These are phyloP conservation scores for Peromyscus aztecus DNA, from an alignment of 2,797 vertebrate genomes.

Conservation along the genomic window DNA sequence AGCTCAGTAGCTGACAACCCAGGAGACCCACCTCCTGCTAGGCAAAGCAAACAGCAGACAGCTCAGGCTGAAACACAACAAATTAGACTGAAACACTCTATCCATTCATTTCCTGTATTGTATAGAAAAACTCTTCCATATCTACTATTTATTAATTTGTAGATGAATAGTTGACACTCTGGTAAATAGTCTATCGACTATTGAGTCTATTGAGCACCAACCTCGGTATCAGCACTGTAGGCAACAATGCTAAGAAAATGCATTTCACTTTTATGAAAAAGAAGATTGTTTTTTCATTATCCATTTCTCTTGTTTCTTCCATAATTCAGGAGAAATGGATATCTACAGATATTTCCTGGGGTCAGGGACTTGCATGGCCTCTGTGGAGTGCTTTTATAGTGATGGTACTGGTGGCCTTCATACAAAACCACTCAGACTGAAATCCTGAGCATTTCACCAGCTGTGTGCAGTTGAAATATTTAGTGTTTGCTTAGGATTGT, in stretches of 20 bases:
- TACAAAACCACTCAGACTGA: slow-evolving; percentile 98
- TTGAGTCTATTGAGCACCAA: slow-evolving; percentile 11
- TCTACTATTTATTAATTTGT: slow-evolving; percentile 55
- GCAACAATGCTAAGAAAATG: slow-evolving; percentile 31
- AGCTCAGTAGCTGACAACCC: neutral
- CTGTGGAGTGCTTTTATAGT: neutral
- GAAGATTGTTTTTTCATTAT: slow-evolving; percentile 37
- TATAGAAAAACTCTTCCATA: neutral
- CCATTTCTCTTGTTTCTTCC: slow-evolving; percentile 52
- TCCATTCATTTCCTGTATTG: neutral
- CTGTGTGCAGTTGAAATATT: slow-evolving; percentile 89
- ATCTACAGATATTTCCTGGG: slow-evolving; percentile 69
- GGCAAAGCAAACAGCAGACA: neutral
- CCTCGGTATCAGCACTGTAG: slow-evolving; percentile 60
- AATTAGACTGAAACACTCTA: slow-evolving; percentile 6
- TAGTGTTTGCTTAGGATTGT: slow-evolving; percentile 90
- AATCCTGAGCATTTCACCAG: slow-evolving; percentile 94
- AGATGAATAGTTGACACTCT: slow-evolving; percentile 80
- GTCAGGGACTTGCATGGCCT: neutral
- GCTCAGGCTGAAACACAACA: neutral
- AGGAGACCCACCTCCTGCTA: neutral
- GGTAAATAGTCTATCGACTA: slow-evolving; percentile 81
- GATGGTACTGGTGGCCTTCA: slow-evolving; percentile 92
- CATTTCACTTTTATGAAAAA: slow-evolving; percentile 71
- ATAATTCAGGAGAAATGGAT: slow-evolving; percentile 69